phyloP scores from a whole-genome alignment of 2,888 invertebrate genomes.

The Antheraea assamensis region DNA sequence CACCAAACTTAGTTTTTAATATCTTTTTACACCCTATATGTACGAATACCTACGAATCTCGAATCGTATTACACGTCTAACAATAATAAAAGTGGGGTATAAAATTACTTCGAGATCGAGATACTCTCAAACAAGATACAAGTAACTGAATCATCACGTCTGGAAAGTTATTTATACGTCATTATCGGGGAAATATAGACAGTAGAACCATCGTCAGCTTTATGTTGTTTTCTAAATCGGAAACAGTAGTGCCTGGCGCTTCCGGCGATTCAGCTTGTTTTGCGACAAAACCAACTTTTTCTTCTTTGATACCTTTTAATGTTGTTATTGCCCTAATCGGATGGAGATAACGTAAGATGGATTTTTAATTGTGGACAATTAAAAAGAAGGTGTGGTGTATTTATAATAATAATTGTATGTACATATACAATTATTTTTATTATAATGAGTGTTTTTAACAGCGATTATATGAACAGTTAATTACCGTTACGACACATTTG shows the following conservation, averaged over 20 bases:
- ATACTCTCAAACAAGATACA: conserved; percentile 17
- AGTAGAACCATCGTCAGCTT: conserved; percentile 64
- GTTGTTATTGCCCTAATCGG: conserved; percentile 29
- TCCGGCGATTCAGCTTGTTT: conserved; percentile 69
- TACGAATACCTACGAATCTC: neutral
- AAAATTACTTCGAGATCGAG: conserved; percentile 11
- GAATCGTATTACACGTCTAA: neutral
- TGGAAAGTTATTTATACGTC: conserved; percentile 60
- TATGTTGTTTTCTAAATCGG: conserved; percentile 75
- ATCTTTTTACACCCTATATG: neutral
- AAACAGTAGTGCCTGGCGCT: conserved; percentile 66
- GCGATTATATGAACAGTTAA: neutral
- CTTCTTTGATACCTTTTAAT: conserved; percentile 53
- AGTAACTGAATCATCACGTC: conserved; percentile 43
- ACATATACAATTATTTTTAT: neutral
- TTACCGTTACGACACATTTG: neutral
- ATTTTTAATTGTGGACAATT: conserved; percentile 14
- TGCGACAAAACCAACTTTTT: conserved; percentile 60
- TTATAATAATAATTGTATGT: neutral
- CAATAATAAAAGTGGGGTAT: conserved; percentile 4
- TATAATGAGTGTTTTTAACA: neutral
- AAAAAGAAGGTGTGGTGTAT: neutral
- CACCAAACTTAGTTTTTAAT: neutral
- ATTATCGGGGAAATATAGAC: conserved; percentile 67
- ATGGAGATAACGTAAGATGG: conserved; percentile 14